phyloP scores from a whole-genome alignment of 2,888 invertebrate species.

The Xanthia togata region DNA sequence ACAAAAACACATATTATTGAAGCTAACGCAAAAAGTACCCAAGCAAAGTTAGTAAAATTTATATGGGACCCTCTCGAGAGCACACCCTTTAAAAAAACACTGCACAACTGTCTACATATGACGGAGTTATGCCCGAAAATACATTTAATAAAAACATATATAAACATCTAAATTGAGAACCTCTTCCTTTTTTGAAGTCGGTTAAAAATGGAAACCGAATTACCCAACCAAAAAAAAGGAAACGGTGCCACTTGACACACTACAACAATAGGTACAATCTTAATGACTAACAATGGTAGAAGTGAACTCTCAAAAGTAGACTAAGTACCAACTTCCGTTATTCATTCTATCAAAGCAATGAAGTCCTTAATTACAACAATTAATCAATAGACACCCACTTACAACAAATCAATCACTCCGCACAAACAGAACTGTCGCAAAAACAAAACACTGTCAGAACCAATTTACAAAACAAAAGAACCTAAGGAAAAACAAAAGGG shows the following conservation, averaged over 20 bases:
- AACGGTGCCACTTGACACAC: not conserved
- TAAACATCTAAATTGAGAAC: no score
- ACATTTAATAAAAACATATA: no score
- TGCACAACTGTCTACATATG: no score
- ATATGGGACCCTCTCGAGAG: no score
- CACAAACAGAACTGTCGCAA: slow-evolving; percentile 16
- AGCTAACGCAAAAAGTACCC: no score
- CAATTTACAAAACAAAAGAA: slow-evolving; percentile 40
- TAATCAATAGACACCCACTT: slow-evolving; percentile 18
- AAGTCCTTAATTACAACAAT: slow-evolving; percentile 10
- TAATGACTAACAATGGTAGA: not conserved
- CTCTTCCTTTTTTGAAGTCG: no score
- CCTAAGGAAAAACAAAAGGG: slow-evolving; percentile 38
- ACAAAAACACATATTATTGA: no score
- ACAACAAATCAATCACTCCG: slow-evolving; percentile 21
- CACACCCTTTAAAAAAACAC: no score
- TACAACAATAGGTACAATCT: not conserved
- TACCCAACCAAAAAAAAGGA: not conserved
- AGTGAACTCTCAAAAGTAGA: not conserved
- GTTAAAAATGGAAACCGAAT: not conserved
- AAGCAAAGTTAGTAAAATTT: no score
- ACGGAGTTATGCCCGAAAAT: no score
- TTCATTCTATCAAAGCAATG: not conserved
- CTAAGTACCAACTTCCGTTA: no score
- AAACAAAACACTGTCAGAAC: slow-evolving; percentile 37